Evolutionary conservation across 2,113 vertebrate genomes (phyloP).

Genomic region (Actenoides lindsayi): DNA sequence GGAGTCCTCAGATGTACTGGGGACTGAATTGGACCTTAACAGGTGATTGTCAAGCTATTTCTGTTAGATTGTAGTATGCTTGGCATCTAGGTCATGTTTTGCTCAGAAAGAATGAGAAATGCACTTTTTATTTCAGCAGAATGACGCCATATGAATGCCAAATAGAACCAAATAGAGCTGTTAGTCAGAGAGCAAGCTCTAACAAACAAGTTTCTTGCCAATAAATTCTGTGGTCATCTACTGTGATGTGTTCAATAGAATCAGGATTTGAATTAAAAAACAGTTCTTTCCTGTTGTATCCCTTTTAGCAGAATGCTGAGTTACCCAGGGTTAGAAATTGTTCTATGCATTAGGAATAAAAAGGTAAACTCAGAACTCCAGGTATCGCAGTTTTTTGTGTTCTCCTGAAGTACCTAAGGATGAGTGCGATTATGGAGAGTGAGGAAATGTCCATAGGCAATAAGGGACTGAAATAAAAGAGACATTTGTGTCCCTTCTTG

Average conservation of each 20-base stretch:
- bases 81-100: slow-evolving; percentile 41
- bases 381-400: background rate
- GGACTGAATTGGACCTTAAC: too few species aligned
- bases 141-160: slow-evolving; percentile 46
- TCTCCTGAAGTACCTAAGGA: background rate
- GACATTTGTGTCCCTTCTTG: background rate
- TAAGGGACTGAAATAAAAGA: background rate
- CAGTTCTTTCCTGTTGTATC: slow-evolving; percentile 35
- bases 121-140: slow-evolving; percentile 47
- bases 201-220: slow-evolving; percentile 71
- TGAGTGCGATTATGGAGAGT: background rate
- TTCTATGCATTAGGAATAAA: background rate
- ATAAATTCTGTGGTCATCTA: slow-evolving; percentile 67
- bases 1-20: too few species aligned
- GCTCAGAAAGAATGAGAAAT: slow-evolving; percentile 31
- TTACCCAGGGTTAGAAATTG: background rate
- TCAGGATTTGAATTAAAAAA: slow-evolving; percentile 64
- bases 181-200: slow-evolving; percentile 70
- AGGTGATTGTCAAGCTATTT: slow-evolving; percentile 57
- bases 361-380: background rate
- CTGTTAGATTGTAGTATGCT: slow-evolving; percentile 44
- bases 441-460: background rate
- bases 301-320: slow-evolving; percentile 17
- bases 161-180: slow-evolving; percentile 52
- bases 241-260: slow-evolving; percentile 43